Evolutionary conservation across 2,797 vertebrate species (phyloP).

Genomic region (Amphiprion clarkii): DNA sequence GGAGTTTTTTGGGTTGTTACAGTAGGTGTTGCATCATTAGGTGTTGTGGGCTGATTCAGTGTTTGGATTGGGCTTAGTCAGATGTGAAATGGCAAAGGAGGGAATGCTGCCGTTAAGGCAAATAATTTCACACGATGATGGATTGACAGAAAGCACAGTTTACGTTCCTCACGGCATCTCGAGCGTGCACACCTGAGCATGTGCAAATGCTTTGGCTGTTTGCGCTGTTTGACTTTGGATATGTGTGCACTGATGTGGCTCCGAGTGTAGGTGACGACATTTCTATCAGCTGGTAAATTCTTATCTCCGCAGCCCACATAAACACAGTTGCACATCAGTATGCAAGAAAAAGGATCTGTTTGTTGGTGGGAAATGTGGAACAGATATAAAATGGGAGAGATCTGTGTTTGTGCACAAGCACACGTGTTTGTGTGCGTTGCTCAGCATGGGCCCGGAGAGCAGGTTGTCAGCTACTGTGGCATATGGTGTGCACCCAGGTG

Average conservation of each 20-base stretch:
- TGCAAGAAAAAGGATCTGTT: conserved; percentile 53
- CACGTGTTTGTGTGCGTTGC: conserved; percentile 59
- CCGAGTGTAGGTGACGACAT: conserved; percentile 60
- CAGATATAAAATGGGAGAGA: conserved; percentile 52
- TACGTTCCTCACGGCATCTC: conserved; percentile 37
- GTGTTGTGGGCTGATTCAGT: conserved; percentile 57
- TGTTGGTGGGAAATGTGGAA: conserved; percentile 44
- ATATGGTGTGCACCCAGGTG: conserved; percentile 86
- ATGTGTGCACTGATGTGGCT: conserved; percentile 54
- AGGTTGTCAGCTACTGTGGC: conserved; percentile 79
- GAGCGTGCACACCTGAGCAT: conserved; percentile 25
- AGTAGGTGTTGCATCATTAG: conserved; percentile 67
- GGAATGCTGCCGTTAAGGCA: conserved; percentile 32
- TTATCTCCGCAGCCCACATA: conserved; percentile 61
- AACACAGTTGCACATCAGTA: conserved; percentile 70
- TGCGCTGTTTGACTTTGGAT: conserved; percentile 53
- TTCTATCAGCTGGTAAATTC: conserved; percentile 68
- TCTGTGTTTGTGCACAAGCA: conserved; percentile 40
- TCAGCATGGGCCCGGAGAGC: conserved; percentile 69
- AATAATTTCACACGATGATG: conserved; percentile 70
- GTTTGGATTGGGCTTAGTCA: conserved; percentile 60
- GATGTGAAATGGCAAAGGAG: conserved; percentile 68
- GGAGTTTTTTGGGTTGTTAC: conserved; percentile 53
- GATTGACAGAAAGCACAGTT: conserved; percentile 59
- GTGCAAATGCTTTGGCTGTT: conserved; percentile 41